Evolutionary conservation across 2,797 vertebrate genomes (phyloP), one percentile per base, ranked within the genome.

Genomic region (Galago senegalensis): DNA sequence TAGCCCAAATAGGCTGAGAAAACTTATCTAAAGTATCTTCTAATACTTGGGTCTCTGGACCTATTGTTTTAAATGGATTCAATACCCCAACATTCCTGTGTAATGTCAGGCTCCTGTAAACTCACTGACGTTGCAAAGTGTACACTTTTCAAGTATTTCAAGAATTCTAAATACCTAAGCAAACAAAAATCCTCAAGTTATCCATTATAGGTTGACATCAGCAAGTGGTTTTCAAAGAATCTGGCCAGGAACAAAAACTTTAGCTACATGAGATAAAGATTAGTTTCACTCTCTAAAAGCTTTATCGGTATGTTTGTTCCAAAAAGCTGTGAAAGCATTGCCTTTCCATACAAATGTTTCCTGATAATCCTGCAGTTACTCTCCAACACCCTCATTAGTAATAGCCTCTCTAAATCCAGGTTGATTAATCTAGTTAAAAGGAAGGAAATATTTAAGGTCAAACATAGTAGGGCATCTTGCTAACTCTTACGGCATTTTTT

Each of bases 141-240:
- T 5, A 58, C n/a, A 60, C 16, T 37, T 87, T 69, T 53, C 7
- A 18, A 87, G 83, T 80, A 90, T 43, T 75, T 53, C 60, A 14
- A 84, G 18, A 87, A 81, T 18, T 94, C 75, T 70, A 76, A 73
- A 61, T 75, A 77, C 14, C 72, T 49, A 81, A 83, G 29, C n/a
- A 79, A 77, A 53, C 76, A 85, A 91, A 89, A 95, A 56, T 43
- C 23, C 14, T 3, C 23, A 65, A 25, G 10, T 40, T 86, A 46
- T 31, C 37, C 40, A 46, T 2, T 5, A 58, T 20, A 58, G 58
- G 87, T 4, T 34, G 18, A 46, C 12, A 46, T n/a, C 49, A 86
- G 7, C 13, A 89, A 79, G 21, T 17, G 17, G 16, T 70, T 94
- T 79, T 86, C 17, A 69, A 84, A 76, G 43, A 83, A 60, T 34